These are phyloP conservation scores for Microplitis deprimator DNA, from an alignment of 2,888 invertebrate species.

Conservation along the genomic window DNA sequence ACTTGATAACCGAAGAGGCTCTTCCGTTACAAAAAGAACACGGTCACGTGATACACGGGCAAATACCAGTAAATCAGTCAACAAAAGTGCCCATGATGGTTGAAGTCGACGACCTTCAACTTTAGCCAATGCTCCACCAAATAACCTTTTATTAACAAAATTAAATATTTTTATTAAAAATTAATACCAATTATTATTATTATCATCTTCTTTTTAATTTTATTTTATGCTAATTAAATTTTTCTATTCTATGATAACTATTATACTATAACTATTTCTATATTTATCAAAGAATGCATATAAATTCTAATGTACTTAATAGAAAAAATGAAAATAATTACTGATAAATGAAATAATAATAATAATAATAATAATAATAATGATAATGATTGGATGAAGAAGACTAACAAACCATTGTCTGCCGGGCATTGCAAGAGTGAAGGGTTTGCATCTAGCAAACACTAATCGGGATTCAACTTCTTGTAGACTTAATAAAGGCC, in stretches of 20 bases:
- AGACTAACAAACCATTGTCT: slow-evolving; percentile 79
- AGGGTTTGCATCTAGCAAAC: slow-evolving; percentile 93
- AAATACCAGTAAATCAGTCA: slow-evolving; percentile 88
- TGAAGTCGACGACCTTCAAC: slow-evolving; percentile 85
- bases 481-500: slow-evolving; percentile 85
- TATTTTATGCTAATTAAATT: background rate
- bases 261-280: background rate
- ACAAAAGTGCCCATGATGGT: slow-evolving; percentile 88
- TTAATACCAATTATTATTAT: background rate
- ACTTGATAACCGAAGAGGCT: slow-evolving; percentile 84
- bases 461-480: slow-evolving; percentile 90
- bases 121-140: slow-evolving; percentile 87
- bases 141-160: slow-evolving; percentile 73
- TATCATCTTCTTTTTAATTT: background rate
- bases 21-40: slow-evolving; percentile 90
- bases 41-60: slow-evolving; percentile 89
- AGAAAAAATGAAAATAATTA: background rate
- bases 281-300: background rate
- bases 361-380: background rate
- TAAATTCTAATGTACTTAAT: background rate
- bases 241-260: background rate
- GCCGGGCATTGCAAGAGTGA: slow-evolving; percentile 85
- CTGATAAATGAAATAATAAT: background rate
- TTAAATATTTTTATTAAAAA: slow-evolving; percentile 21
- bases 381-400: background rate